phyloP scores from a whole-genome alignment of 2,888 invertebrate species.

The Leptopterna dolabrata region DNA sequence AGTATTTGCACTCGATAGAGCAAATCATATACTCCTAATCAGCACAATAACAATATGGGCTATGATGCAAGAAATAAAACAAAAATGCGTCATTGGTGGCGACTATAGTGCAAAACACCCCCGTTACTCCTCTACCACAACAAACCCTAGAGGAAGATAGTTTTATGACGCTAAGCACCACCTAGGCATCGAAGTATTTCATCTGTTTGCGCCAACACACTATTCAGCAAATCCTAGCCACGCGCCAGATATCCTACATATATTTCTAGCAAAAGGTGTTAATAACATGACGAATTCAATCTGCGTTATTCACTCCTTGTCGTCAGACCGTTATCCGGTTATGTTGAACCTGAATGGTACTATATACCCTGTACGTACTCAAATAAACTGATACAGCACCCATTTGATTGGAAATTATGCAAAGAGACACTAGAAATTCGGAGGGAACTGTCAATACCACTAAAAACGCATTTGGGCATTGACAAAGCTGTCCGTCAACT shows the following conservation, averaged over 20 bases:
- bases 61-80: conserved; percentile 21
- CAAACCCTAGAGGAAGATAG: conserved; percentile 25
- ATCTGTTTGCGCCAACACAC: too few species aligned
- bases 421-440: too few species aligned
- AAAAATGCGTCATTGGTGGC: conserved; percentile 2
- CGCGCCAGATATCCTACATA: too few species aligned
- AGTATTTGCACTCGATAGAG: neutral
- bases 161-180: neutral
- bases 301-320: too few species aligned
- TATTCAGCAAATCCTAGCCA: too few species aligned
- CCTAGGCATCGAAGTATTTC: neutral
- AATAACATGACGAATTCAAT: too few species aligned
- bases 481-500: conserved; percentile 15
- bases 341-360: too few species aligned
- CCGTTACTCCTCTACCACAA: conserved; percentile 15
- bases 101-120: conserved; percentile 1
- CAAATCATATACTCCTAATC: neutral
- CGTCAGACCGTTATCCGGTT: too few species aligned
- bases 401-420: conserved; percentile 6
- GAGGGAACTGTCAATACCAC: neutral
- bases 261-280: too few species aligned
- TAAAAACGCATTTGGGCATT: conserved; percentile 11
- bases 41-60: conserved; percentile 18
- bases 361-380: neutral
- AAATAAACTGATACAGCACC: conserved; percentile 14